Base-by-base conservation (phyloP, 2,888 invertebrate genomes). In the Chelonus formosanus region DNA sequence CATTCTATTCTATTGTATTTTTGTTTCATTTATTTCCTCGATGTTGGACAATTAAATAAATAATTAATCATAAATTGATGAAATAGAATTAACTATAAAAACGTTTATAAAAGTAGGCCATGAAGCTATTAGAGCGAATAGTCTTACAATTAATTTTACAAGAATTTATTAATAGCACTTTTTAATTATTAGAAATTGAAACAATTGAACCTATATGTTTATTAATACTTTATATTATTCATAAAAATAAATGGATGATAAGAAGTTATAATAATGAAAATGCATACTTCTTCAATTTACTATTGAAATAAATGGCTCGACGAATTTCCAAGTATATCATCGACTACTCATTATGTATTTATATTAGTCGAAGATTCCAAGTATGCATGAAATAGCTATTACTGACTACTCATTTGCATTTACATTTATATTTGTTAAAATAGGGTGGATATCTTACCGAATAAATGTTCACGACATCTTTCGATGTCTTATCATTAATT, bases 361-460 rank as follows among this genome's bases (percentile, higher is more conserved):
- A 32, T 10, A 55, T 55, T 36, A 35, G 40, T 53, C 34, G 36
- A 10, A 55, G 34, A 35, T 35, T 36, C 40, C 56, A 56, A 40
- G 40, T 56, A 34, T 53, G 53, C 32, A 53, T 32, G 20, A 20
- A 53, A 32, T 48, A 48, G 48, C 48, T 20, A 10, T 48, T 20
- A 5, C 48, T 48, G 5, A n/a, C 6, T 20, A 5, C 10, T 10
- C 59, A 65, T 52, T 60, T 67, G 47, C 50, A 57, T 63, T 65
- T 65, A 60, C 62, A 5, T 31, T 7, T 47, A 61, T 68, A 70
- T 71, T 65, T 55, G 63, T 31, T 48, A 6, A 48, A 48, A 5
- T 20, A 31, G 31, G 10, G 10, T 48, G 4, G 31, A 4, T 31
- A 5, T 48, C 31, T 48, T 31, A 31, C 40, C 20, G 8, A 4